Evolutionary conservation across 92 coral and sea anemone genomes (phyloP), one percentile per base, ranked within the genome.

Genomic region (Plumapathes pennacea): DNA sequence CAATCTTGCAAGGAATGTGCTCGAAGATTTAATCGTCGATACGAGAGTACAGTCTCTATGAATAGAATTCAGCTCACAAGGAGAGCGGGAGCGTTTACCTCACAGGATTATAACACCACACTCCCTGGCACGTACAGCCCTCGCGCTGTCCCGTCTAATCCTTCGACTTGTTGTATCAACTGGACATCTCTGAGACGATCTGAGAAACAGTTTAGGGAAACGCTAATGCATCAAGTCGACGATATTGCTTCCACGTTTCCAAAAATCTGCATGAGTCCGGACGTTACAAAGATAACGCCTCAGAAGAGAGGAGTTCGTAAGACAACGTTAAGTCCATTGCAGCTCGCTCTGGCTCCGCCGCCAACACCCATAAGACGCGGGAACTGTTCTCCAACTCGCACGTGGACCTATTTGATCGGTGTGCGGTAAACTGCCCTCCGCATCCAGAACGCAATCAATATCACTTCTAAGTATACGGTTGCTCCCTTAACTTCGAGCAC

Each of bases 1-100:
- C 40, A 34, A 34, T 4, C 56, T 24, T 62, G 69, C 45, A 17
- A 3, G 23, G 45, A 58, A n/a, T 52, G 78, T 26, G 47, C 60
- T 15, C 57, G 65, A 27, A 58, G 44, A 33, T 47, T 84, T 42
- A 70, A 75, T 24, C 50, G 69, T 23, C 67, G 90, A 15, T 81
- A 72, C 32, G 90, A 84, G 36, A 43, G 56, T 38, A 84, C 90
- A 4, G 57, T 84, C 32, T 57, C 90, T 8, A 43, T 43, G 1
- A 73, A 84, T 37, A 54, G 90, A 41, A 84, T 84, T 43, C 67
- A 67, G 47, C 69, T 84, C n/a, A 72, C 76, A 45, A 39, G 90
- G 45, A 53, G 85, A 47, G 38, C 63, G 52, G 20, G 38, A 3
- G 40, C 29, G 14, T 3, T 12, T 10, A 11, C 25, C 4, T 30